A percentile compares a stretch with the other conserved stretches of the same genome.
phyloP scores from a whole-genome alignment of 2,797 vertebrate species.

The Phalloptychus januarius region DNA sequence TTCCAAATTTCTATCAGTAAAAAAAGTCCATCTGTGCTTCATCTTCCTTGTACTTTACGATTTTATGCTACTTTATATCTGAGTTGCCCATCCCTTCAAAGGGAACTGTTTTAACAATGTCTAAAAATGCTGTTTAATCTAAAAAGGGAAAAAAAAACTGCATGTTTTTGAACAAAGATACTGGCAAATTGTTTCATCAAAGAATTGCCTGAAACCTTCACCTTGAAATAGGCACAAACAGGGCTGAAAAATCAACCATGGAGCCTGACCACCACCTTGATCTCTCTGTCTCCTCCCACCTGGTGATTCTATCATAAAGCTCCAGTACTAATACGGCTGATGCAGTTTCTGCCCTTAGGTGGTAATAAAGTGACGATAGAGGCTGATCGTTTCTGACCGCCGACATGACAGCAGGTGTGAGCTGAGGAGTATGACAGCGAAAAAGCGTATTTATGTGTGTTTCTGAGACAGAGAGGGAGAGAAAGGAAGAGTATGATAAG shows the following conservation, averaged over 20 bases:
- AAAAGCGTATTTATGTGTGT: slow-evolving; percentile 16
- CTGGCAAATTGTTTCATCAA: slow-evolving; percentile 54
- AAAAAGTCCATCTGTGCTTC: background rate
- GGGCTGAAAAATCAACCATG: slow-evolving; percentile 49
- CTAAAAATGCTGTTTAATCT: slow-evolving; percentile 42
- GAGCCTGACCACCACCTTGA: slow-evolving; percentile 45
- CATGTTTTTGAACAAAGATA: slow-evolving; percentile 32
- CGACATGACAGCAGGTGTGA: slow-evolving; percentile 65
- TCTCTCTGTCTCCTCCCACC: slow-evolving; percentile 52
- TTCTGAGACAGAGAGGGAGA: background rate
- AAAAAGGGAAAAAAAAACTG: slow-evolving; percentile 24
- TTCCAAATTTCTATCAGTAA: background rate
- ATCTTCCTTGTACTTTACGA: background rate
- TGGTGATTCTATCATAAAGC: slow-evolving; percentile 60
- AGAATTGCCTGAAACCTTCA: slow-evolving; percentile 59
- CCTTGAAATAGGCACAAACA: slow-evolving; percentile 65
- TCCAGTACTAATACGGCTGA: slow-evolving; percentile 63
- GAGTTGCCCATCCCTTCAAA: background rate
- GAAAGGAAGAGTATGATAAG: background rate
- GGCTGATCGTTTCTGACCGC: slow-evolving; percentile 62
- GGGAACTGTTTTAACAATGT: background rate
- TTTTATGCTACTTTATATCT: background rate
- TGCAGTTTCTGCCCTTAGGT: slow-evolving; percentile 61
- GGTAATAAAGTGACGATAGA: slow-evolving; percentile 73
- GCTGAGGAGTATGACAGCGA: slow-evolving; percentile 42